Evolutionary conservation across 2,888 invertebrate genomes (phyloP), one percentile per base, ranked within the genome.

Genomic region (Apeira syringaria): DNA sequence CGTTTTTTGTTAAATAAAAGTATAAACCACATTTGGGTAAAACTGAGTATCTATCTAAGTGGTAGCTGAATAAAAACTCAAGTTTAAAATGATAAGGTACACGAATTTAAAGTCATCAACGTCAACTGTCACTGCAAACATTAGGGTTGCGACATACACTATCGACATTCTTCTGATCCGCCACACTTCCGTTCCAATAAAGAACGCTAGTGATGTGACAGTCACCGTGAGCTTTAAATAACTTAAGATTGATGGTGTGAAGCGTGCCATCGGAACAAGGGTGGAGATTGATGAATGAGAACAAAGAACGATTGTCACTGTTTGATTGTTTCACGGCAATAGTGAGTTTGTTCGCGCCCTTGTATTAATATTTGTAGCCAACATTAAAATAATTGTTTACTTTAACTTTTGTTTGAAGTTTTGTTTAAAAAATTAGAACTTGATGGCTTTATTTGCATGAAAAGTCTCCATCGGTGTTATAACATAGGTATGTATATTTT

Each of bases 171-270:
- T 56, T 35, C 36, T 10, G 50, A 63, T 70, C 57, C 54, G 54
- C 62, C 56, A 59, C 65, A 55, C 49, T 46, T 50, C 58, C 59
- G 8, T 22, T 61, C 61, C 53, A 60, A 68, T 61, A 62, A 62
- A 68, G 64, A 58, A 59, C 50, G 31, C 22, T 50, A 53, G 52
- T 53, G 43, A 47, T 49, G 62, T 53, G 60, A 59, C 63, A 55
- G 64, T 61, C 52, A 52, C 47, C 39, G 45, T 45, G 45, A 31
- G 67, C 65, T 68, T 60, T 61, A 71, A 72, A 71, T 72, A 72
- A 47, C 47, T 34, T 44, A 67, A 74, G 77, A 86, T 85, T 80
- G 78, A 87, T 87, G 84, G 71, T 76, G 67, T 63, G 53, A 61
- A 67, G 57, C 61, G 60, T 47, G 42, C 62, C 66, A 75, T 79